Evolutionary conservation across 2,113 vertebrate genomes (phyloP).

Genomic region (Chiloscyllium plagiosum): DNA sequence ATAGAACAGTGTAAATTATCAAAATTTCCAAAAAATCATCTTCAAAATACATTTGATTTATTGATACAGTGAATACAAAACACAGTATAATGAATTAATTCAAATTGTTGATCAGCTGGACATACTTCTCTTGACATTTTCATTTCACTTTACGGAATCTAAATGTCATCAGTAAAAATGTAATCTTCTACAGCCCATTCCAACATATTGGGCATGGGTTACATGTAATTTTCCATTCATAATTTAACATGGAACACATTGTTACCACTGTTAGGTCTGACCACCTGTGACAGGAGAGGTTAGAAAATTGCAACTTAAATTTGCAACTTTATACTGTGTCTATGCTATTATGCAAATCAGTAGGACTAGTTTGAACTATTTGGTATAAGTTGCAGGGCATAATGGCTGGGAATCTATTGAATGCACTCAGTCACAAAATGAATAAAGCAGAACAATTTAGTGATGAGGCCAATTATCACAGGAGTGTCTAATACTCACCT

Average conservation of each 20-base stretch:
- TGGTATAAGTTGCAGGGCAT: background rate
- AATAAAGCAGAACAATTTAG: background rate
- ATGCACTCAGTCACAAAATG: background rate
- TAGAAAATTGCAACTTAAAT: background rate
- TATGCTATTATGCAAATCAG: background rate
- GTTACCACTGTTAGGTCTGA: background rate
- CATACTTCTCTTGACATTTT: background rate
- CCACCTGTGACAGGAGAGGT: background rate
- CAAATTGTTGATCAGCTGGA: background rate
- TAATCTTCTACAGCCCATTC: background rate
- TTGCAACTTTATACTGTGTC: background rate
- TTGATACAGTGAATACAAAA: too few relatives aligned
- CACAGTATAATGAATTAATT: background rate
- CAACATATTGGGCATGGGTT: background rate
- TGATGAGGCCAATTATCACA: background rate
- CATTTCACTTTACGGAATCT: background rate
- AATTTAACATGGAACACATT: background rate
- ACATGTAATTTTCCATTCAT: background rate
- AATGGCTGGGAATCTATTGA: background rate
- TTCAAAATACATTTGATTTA: background rate
- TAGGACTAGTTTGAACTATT: background rate
- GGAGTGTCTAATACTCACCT: background rate
- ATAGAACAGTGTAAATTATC: background rate
- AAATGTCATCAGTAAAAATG: background rate
- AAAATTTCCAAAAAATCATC: background rate